A percentile compares a stretch with the other conserved stretches of the same genome.
Conservation (phyloP, 2,113 vertebrate species). For the Silurus asotus region DNA sequence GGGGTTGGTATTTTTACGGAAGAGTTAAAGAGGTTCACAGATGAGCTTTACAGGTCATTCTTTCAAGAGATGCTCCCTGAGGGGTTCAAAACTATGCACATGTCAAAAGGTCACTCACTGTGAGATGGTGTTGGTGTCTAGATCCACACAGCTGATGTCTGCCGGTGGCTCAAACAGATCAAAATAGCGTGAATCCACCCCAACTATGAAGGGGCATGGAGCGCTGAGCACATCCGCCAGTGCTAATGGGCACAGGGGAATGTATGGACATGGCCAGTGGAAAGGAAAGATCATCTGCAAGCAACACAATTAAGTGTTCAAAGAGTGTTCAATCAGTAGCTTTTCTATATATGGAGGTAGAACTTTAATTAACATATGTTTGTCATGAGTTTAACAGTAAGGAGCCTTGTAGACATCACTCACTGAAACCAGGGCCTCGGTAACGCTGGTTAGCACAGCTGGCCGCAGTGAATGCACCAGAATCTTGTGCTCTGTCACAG, state of each 20-base stretch:
- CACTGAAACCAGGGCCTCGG: constrained; percentile 96
- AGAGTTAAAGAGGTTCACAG: neutral
- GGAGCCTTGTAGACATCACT: constrained; percentile 62
- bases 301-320: constrained; percentile 6
- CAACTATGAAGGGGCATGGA: constrained; percentile 96
- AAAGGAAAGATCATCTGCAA: constrained; percentile 98
- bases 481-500: constrained; percentile 97
- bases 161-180: constrained; percentile 95
- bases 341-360: neutral
- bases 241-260: constrained; percentile 94
- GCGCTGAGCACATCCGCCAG: constrained; percentile 95
- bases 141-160: constrained; percentile 95
- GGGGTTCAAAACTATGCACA: constrained; percentile 20
- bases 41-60: constrained; percentile 32
- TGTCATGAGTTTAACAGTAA: neutral
- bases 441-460: constrained; percentile 95
- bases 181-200: constrained; percentile 97
- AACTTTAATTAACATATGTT: neutral
- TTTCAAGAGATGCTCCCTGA: neutral
- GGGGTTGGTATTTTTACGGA: neutral
- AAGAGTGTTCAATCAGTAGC: neutral
- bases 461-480: constrained; percentile 95
- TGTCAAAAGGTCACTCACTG: constrained; percentile 83
- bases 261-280: constrained; percentile 98
- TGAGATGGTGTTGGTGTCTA: constrained; percentile 98